Percentiles rank a stretch among this genome's conserved stretches.
phyloP scores from a whole-genome alignment of 2,888 invertebrate species.

The Microctonus hyperodae region DNA sequence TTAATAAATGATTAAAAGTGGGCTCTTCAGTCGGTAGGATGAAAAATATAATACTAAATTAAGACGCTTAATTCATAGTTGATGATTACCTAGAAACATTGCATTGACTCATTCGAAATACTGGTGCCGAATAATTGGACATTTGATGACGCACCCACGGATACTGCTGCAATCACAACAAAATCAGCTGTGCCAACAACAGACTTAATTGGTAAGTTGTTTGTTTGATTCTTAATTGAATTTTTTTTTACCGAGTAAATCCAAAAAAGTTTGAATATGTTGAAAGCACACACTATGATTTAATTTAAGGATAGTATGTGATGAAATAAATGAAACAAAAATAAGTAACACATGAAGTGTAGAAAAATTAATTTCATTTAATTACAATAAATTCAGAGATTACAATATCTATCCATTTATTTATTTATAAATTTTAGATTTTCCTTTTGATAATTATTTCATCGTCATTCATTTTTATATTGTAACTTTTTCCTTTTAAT shows the following conservation, averaged over 20 bases:
- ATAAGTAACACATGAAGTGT: constrained; percentile 24
- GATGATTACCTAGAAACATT: constrained; percentile 62
- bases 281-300: constrained; percentile 18
- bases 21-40: constrained; percentile 34
- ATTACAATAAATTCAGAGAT: constrained; percentile 44
- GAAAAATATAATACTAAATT: constrained; percentile 36
- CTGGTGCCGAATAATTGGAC: constrained; percentile 62
- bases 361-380: constrained; percentile 42
- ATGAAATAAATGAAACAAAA: constrained; percentile 29
- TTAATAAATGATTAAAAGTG: constrained; percentile 38
- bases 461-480: constrained; percentile 30
- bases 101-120: constrained; percentile 63
- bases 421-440: constrained; percentile 28
- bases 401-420: constrained; percentile 32
- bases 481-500: constrained; percentile 25
- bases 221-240: not conserved
- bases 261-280: constrained; percentile 31
- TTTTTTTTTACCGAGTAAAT: constrained; percentile 25
- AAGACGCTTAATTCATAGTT: constrained; percentile 61
- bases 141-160: constrained; percentile 61
- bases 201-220: constrained; percentile 39
- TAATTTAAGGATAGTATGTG: constrained; percentile 12
- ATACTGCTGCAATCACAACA: constrained; percentile 64
- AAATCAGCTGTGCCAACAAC: constrained; percentile 64
- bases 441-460: constrained; percentile 20